phyloP scores from a whole-genome alignment of 2,888 invertebrate species.

The Himalopsyche tibetana region DNA sequence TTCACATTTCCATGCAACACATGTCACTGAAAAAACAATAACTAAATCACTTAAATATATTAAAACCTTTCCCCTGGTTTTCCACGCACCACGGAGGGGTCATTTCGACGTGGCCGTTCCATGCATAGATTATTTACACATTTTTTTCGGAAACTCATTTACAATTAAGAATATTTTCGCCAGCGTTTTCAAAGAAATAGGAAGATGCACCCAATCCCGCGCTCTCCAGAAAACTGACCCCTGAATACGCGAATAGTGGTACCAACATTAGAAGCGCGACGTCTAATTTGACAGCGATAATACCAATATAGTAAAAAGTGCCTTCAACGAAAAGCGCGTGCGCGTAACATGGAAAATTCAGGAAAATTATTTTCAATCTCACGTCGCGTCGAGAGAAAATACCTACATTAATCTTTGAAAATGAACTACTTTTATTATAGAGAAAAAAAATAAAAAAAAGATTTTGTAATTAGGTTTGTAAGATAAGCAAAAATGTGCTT shows the following conservation, averaged over 20 bases:
- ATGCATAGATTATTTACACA: slow-evolving; percentile 27
- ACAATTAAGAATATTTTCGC: slow-evolving; percentile 22
- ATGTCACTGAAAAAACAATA: slow-evolving; percentile 54
- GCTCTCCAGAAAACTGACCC: slow-evolving; percentile 60
- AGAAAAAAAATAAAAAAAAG: too few species aligned
- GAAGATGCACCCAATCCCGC: slow-evolving; percentile 15
- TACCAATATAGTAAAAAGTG: slow-evolving; percentile 48
- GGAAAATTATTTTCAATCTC: slow-evolving; percentile 1
- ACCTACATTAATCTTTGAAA: not conserved
- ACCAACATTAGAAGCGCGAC: slow-evolving; percentile 49
- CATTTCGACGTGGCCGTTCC: not conserved
- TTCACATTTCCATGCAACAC: slow-evolving; percentile 54
- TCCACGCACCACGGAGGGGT: not conserved
- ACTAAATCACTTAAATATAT: slow-evolving; percentile 46
- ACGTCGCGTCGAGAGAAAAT: not conserved
- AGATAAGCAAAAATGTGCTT: too few species aligned
- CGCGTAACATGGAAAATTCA: slow-evolving; percentile 13
- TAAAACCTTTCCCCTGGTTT: not conserved
- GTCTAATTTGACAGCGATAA: slow-evolving; percentile 55
- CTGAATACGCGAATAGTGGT: slow-evolving; percentile 52
- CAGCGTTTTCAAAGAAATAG: not conserved
- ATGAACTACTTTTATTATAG: too few species aligned
- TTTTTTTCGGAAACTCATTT: not conserved
- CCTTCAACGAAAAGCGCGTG: slow-evolving; percentile 47
- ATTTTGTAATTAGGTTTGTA: too few species aligned